Percentiles rank a stretch among this genome's conserved stretches.
Evolutionary conservation across 2,797 vertebrate genomes (phyloP).

Genomic region (Notolepis coatsorum): DNA sequence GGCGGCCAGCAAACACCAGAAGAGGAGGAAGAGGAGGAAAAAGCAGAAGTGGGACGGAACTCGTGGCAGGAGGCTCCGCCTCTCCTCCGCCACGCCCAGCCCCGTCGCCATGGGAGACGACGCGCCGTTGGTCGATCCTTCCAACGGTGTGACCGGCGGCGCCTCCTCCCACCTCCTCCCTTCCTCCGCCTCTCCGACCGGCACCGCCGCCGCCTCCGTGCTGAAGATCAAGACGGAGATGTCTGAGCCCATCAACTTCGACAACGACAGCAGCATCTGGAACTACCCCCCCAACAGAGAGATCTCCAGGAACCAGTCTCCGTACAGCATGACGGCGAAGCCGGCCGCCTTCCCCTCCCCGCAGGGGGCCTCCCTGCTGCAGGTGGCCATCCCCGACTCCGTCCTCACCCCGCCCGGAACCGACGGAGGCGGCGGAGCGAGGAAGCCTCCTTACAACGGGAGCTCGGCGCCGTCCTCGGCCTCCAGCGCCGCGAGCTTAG

Average conservation of each 20-base stretch:
- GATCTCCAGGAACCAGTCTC: conserved; percentile 97
- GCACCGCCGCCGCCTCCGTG: conserved; percentile 82
- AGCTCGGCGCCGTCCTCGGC: conserved; percentile 84
- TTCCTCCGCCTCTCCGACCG: conserved; percentile 88
- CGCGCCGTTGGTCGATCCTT: conserved; percentile 86
- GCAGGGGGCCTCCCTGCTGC: conserved; percentile 87
- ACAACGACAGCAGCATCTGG: conserved; percentile 99
- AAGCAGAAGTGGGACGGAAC: conserved; percentile 90
- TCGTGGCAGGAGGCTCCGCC: conserved; percentile 76
- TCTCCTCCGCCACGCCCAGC: conserved; percentile 88
- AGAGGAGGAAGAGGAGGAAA: conserved; percentile 95
- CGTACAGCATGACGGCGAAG: conserved; percentile 95
- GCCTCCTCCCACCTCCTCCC: conserved; percentile 72
- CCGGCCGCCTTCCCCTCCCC: conserved; percentile 89
- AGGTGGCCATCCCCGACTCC: conserved; percentile 95
- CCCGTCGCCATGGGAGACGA: conserved; percentile 85
- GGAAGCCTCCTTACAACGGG: conserved; percentile 90
- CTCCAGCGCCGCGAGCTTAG: conserved; percentile 83
- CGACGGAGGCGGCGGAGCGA: conserved; percentile 85
- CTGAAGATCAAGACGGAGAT: conserved; percentile 99
- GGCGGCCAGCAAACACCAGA: conserved; percentile 87
- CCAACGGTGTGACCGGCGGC: too few species aligned
- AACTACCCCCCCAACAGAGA: conserved; percentile 98
- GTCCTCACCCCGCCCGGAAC: conserved; percentile 96
- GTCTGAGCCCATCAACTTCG: conserved; percentile 98